A percentile compares a stretch with the other conserved stretches of the same genome.
phyloP scores from a whole-genome alignment of 2,797 vertebrate species.

The Etheostoma nigrum region DNA sequence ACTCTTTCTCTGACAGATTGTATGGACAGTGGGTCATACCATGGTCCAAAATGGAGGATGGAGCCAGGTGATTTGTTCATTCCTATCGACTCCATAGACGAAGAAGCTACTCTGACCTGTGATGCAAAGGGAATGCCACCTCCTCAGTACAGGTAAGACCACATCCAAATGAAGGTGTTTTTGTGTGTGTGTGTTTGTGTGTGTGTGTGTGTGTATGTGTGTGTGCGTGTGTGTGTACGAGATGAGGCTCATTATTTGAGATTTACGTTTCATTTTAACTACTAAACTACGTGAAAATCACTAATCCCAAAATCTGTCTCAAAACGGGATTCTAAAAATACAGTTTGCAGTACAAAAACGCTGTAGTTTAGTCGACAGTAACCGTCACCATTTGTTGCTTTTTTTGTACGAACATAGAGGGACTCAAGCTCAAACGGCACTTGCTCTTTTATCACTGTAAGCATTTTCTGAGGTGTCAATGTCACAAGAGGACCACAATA shows the following conservation, averaged over 20 bases:
- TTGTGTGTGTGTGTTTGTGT: too few relatives aligned
- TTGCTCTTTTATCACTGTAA: slow-evolving; percentile 17
- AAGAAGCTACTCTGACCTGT: slow-evolving; percentile 86
- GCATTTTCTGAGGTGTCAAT: slow-evolving; percentile 24
- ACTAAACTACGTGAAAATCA: neutral
- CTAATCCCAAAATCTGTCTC: neutral
- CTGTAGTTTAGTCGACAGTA: neutral
- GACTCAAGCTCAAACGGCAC: neutral
- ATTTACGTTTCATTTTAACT: neutral
- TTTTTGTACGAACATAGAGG: neutral
- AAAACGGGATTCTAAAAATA: neutral
- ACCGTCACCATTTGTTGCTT: neutral
- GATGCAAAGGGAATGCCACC: slow-evolving; percentile 83
- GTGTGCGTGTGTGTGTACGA: too few relatives aligned
- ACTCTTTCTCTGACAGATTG: slow-evolving; percentile 73
- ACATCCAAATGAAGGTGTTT: neutral
- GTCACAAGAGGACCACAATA: slow-evolving; percentile 16
- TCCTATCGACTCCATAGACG: slow-evolving; percentile 84
- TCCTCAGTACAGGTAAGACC: slow-evolving; percentile 83
- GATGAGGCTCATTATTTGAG: neutral
- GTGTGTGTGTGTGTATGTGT: too few relatives aligned
- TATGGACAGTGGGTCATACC: slow-evolving; percentile 82
- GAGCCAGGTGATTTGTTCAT: slow-evolving; percentile 86
- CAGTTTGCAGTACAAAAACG: neutral
- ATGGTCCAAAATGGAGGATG: slow-evolving; percentile 86